Conservation (phyloP, 2,113 vertebrate species). For the Xiphophorus maculatus region DNA sequence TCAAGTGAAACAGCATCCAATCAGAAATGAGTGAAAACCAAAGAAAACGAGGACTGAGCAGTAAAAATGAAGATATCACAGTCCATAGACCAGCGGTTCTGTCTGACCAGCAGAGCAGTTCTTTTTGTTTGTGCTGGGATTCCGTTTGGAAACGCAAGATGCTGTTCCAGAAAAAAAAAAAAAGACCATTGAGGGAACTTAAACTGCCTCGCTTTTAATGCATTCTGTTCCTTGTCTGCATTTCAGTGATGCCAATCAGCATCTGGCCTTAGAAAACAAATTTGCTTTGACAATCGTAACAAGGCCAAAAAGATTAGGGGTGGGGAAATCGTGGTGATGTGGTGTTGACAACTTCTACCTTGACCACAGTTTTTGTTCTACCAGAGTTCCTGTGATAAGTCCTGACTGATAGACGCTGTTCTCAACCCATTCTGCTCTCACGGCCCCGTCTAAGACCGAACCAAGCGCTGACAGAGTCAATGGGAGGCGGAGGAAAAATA, state of each 20-base stretch:
- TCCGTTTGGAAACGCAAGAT: slow-evolving; percentile 53
- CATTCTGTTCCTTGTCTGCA: neutral
- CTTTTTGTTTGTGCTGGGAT: slow-evolving; percentile 53
- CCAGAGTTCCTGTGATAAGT: slow-evolving; percentile 46
- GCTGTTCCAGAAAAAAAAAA: neutral
- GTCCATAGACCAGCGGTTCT: slow-evolving; percentile 41
- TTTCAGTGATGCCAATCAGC: neutral
- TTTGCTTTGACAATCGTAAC: neutral
- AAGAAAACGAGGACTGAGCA: slow-evolving; percentile 35
- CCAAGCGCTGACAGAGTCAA: slow-evolving; percentile 73
- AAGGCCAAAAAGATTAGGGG: neutral
- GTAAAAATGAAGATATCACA: slow-evolving; percentile 50
- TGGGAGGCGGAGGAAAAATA: slow-evolving; percentile 77
- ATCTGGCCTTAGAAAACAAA: neutral
- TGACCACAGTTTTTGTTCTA: neutral
- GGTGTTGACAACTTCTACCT: neutral
- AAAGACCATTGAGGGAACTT: slow-evolving; percentile 52
- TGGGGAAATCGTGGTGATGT: neutral
- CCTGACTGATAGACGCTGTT: slow-evolving; percentile 46
- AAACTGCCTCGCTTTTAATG: slow-evolving; percentile 57
- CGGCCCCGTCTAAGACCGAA: slow-evolving; percentile 49
- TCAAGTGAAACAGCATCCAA: neutral
- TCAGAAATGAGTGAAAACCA: neutral
- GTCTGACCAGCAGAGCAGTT: slow-evolving; percentile 21
- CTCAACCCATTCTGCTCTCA: slow-evolving; percentile 35